These are phyloP conservation scores for Piaya cayana DNA, from an alignment of 2,113 vertebrate genomes.

Conservation along the genomic window DNA sequence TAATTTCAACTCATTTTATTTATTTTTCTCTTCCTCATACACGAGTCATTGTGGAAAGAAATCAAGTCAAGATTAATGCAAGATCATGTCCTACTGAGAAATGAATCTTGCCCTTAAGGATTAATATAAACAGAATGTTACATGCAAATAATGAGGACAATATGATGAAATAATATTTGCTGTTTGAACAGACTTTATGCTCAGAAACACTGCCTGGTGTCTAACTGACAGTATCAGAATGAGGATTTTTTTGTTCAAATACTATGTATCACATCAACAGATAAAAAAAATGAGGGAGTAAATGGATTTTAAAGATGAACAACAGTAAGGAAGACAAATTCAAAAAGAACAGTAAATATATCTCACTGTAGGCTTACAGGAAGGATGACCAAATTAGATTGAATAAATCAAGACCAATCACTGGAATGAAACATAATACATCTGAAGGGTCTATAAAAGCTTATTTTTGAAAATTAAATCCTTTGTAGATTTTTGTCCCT, in stretches of 20 bases:
- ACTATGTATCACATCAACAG: background rate
- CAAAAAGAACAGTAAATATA: background rate
- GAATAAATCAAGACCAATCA: background rate
- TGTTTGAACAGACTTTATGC: background rate
- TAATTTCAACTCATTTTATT: background rate
- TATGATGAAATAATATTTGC: background rate
- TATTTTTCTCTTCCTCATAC: background rate
- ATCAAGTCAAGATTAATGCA: background rate
- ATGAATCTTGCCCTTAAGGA: background rate
- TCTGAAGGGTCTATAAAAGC: background rate
- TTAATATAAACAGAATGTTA: background rate
- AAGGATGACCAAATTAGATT: background rate
- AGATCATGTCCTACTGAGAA: background rate
- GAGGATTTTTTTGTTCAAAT: background rate
- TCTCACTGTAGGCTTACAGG: background rate
- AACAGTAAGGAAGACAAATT: background rate
- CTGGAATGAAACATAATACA: background rate
- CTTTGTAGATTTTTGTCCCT: background rate
- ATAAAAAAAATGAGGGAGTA: background rate
- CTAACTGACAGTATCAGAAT: background rate
- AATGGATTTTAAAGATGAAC: background rate
- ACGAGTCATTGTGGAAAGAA: background rate
- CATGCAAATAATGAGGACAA: background rate
- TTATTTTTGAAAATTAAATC: background rate
- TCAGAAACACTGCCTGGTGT: background rate